phyloP scores from a whole-genome alignment of 2,888 invertebrate genomes.

The Acholoe squamosa region DNA sequence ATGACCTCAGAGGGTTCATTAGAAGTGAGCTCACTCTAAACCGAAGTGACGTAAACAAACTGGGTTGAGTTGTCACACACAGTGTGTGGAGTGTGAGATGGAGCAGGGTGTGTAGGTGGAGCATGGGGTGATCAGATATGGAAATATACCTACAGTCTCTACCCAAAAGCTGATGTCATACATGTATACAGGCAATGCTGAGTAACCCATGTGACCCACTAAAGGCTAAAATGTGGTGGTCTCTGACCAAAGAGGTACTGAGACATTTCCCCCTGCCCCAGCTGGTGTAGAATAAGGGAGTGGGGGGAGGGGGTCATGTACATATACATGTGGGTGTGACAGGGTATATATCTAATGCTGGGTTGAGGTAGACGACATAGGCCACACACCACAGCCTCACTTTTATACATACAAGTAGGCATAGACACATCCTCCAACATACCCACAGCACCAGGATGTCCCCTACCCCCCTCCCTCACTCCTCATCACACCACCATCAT shows the following conservation, averaged over 20 bases:
- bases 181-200: neutral
- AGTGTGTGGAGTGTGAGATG: too few species aligned
- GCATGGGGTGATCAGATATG: too few species aligned
- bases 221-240: neutral
- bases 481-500: neutral
- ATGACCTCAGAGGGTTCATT: too few species aligned
- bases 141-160: too few species aligned
- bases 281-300: neutral
- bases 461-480: neutral
- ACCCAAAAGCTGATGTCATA: too few species aligned
- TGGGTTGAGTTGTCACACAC: too few species aligned
- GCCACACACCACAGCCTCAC: neutral
- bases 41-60: too few species aligned
- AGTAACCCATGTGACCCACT: neutral
- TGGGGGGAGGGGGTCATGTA: neutral
- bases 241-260: neutral
- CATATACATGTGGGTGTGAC: neutral
- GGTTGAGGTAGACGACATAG: too few species aligned
- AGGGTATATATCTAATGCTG: too few species aligned
- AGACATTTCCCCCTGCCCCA: neutral
- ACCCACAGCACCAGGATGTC: neutral
- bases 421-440: conserved; percentile 20
- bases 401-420: neutral
- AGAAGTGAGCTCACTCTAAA: too few species aligned
- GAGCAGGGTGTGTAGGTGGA: too few species aligned